Conservation (phyloP, 2,888 invertebrate species). For the Prionchulus punctatus region DNA sequence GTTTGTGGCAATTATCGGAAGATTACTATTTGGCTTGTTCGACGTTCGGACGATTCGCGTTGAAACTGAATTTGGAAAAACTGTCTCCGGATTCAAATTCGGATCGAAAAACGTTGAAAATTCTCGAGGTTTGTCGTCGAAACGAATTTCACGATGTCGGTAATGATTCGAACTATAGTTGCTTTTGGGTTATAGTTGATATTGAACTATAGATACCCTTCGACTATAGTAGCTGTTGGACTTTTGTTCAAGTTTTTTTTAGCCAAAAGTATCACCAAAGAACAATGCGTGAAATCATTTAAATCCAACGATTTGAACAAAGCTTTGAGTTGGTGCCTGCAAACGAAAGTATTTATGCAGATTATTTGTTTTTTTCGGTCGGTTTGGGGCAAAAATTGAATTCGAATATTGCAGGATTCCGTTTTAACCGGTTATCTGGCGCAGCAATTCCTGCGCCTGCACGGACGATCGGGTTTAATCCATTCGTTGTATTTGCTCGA, state of each 20-base stretch:
- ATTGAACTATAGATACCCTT: too few relatives aligned
- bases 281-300: neutral
- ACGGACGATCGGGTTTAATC: too few relatives aligned
- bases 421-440: too few relatives aligned
- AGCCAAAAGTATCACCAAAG: neutral
- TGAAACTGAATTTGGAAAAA: neutral
- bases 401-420: too few relatives aligned
- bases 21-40: neutral
- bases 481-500: too few relatives aligned
- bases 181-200: too few relatives aligned
- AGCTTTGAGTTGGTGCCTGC: constrained; percentile 1
- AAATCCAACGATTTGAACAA: neutral
- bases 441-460: too few relatives aligned
- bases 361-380: neutral
- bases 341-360: neutral
- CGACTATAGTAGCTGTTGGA: too few relatives aligned
- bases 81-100: neutral
- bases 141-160: neutral
- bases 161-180: neutral
- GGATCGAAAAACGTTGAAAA: neutral
- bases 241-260: too few relatives aligned
- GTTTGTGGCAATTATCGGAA: neutral
- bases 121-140: neutral
- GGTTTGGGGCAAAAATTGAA: neutral
- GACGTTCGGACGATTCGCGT: neutral